Evolutionary conservation across 2,888 invertebrate species (phyloP).

Genomic region (Adineta ricciae): DNA sequence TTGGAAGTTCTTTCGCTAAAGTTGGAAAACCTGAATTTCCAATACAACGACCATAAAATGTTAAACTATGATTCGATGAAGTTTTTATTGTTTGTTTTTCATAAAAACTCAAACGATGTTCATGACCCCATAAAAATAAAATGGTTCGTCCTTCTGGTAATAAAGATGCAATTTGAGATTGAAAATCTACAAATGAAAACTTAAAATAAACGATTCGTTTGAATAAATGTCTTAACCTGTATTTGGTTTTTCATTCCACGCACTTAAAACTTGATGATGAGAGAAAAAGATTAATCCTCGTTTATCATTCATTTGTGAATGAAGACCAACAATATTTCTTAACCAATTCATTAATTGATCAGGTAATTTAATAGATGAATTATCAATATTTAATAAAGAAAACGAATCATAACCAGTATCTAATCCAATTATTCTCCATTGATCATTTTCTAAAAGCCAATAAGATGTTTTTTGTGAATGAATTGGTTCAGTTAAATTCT

Average conservation of each 20-base stretch:
- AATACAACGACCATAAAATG: background rate
- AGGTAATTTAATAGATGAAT: background rate
- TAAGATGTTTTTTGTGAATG: background rate
- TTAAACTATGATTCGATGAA: background rate
- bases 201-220: background rate
- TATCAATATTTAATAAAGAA: background rate
- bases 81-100: background rate
- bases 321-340: background rate
- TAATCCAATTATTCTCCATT: background rate
- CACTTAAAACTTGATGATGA: constrained; percentile 5
- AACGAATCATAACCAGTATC: constrained; percentile 1
- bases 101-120: background rate
- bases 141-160: background rate
- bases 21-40: background rate
- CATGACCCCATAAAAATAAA: background rate
- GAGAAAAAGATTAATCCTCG: background rate
- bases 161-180: background rate
- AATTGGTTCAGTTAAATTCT: background rate
- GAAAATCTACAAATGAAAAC: background rate
- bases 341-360: background rate
- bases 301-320: background rate
- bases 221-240: background rate
- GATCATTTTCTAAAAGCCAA: background rate
- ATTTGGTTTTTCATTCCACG: background rate
- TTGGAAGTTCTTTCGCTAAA: background rate